Conservation (phyloP, 2,113 vertebrate genomes). For the Sinocyclocheilus anshuiensis region DNA sequence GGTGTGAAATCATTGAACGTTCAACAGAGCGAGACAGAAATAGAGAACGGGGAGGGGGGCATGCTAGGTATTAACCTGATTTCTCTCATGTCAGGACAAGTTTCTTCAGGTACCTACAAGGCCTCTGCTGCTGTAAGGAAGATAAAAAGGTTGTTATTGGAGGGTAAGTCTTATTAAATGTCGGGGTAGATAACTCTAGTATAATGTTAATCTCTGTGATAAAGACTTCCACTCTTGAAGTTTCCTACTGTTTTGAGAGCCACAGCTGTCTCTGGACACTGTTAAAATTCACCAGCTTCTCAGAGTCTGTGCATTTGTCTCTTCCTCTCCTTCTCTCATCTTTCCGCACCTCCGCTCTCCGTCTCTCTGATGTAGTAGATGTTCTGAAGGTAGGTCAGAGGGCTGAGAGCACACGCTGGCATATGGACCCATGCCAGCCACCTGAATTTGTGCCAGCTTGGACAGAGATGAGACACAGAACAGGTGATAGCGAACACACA, state of each 20-base stretch:
- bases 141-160: slow-evolving; percentile 23
- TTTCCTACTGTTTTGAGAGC: slow-evolving; percentile 4
- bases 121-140: not conserved
- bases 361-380: slow-evolving; percentile 47
- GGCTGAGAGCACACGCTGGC: slow-evolving; percentile 43
- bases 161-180: slow-evolving; percentile 18
- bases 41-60: not conserved
- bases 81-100: slow-evolving; percentile 28
- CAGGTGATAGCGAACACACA: slow-evolving; percentile 43
- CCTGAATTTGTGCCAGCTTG: slow-evolving; percentile 48
- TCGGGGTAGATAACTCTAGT: not conserved
- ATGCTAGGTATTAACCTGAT: slow-evolving; percentile 42
- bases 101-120: slow-evolving; percentile 10
- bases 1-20: slow-evolving; percentile 57
- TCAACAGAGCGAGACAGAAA: slow-evolving; percentile 34
- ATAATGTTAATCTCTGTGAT: not conserved
- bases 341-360: not conserved
- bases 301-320: slow-evolving; percentile 18
- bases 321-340: slow-evolving; percentile 19
- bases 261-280: not conserved
- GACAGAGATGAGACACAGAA: slow-evolving; percentile 52
- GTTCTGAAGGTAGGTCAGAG: slow-evolving; percentile 34
- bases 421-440: slow-evolving; percentile 45
- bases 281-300: slow-evolving; percentile 18
- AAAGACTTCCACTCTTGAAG: not conserved